These are phyloP conservation scores for Orthonychiurus folsomi DNA, from an alignment of 2,888 invertebrate genomes.

Conservation along the genomic window DNA sequence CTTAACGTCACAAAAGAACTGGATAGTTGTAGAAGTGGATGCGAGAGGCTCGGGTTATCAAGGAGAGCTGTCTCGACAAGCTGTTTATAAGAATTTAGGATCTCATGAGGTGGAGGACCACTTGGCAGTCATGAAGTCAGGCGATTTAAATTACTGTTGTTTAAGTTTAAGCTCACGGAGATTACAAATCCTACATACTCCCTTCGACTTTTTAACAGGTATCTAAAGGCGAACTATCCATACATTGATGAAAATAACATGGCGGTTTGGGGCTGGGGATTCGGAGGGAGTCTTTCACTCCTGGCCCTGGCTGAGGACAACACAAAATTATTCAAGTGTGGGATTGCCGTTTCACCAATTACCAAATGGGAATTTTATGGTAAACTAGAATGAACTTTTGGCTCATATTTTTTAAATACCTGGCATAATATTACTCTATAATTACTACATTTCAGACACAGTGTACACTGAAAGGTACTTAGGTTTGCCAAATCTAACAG, in stretches of 20 bases:
- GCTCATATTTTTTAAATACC: not conserved
- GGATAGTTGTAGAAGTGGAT: constrained; percentile 80
- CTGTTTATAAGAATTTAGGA: constrained; percentile 64
- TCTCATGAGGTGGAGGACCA: constrained; percentile 70
- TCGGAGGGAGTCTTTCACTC: constrained; percentile 76
- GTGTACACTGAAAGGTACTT: constrained; percentile 85
- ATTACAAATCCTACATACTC: too few species aligned
- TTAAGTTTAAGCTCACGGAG: too few species aligned
- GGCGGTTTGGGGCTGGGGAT: constrained; percentile 79
- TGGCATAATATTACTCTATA: too few species aligned
- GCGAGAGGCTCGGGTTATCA: constrained; percentile 77
- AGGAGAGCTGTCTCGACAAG: constrained; percentile 63
- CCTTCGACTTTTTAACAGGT: too few species aligned
- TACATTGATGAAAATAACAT: constrained; percentile 72
- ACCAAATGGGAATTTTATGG: constrained; percentile 48
- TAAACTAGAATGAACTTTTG: too few species aligned
- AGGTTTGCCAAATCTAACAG: constrained; percentile 57
- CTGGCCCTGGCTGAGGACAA: constrained; percentile 70
- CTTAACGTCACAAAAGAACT: constrained; percentile 67
- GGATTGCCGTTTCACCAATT: constrained; percentile 77
- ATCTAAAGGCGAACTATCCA: constrained; percentile 65
- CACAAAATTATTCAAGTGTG: constrained; percentile 69
- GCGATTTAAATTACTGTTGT: not conserved
- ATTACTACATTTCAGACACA: constrained; percentile 59
- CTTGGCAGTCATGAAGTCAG: constrained; percentile 48